These are phyloP conservation scores for Morbakka virulenta DNA, from an alignment of 30 jellyfish, hydroid and myxozoan species.

Conservation along the genomic window DNA sequence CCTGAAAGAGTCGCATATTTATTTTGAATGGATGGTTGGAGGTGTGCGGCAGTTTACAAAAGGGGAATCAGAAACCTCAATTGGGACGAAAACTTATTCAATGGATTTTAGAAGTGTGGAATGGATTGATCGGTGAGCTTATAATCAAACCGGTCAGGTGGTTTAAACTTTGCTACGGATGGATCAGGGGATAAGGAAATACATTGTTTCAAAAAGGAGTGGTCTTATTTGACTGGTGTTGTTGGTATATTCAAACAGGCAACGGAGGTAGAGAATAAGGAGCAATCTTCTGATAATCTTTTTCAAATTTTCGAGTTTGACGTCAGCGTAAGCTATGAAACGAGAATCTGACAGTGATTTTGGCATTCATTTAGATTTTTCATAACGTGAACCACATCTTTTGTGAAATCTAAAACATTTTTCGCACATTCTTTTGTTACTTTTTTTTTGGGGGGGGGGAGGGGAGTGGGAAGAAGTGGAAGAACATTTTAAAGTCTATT, in stretches of 20 bases:
- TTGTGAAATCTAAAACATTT: background rate
- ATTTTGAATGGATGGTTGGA: too few relatives aligned
- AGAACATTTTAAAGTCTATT: background rate
- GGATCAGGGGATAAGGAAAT: background rate
- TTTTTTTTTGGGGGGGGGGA: too few relatives aligned
- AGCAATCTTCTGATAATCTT: background rate
- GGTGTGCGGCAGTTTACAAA: background rate
- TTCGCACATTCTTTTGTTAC: background rate
- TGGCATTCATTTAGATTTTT: background rate
- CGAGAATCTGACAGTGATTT: background rate
- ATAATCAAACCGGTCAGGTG: background rate
- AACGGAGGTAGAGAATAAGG: background rate
- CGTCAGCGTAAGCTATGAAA: background rate
- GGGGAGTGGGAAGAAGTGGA: too few relatives aligned
- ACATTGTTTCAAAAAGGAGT: background rate
- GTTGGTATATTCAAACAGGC: too few relatives aligned
- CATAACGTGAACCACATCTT: background rate
- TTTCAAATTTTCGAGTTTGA: background rate
- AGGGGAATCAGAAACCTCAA: background rate
- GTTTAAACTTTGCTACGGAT: background rate
- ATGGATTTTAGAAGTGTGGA: background rate
- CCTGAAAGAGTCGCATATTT: too few relatives aligned
- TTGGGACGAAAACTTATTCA: background rate
- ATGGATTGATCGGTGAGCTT: background rate
- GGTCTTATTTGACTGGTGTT: background rate